Evolutionary conservation across 2,113 vertebrate genomes (phyloP).

Genomic region (Hepsetus odoe): DNA sequence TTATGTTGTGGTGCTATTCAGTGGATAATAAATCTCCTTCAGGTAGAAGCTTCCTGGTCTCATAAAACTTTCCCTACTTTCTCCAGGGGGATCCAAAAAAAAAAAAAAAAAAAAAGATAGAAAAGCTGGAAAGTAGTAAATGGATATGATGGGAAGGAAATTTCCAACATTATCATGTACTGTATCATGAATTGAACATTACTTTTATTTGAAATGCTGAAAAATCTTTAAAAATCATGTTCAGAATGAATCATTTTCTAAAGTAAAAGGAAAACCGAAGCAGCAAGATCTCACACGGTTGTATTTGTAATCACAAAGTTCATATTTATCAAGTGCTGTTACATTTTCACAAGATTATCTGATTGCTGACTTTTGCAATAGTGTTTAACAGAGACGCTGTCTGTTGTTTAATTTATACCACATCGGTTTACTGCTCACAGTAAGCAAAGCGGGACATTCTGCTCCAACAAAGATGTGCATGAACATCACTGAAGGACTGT

Average conservation of each 20-base stretch:
- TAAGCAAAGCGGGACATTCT: neutral
- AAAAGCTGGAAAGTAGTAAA: no score
- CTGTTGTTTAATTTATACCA: constrained; percentile 13
- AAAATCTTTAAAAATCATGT: no score
- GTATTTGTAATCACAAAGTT: no score
- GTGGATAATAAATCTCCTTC: neutral
- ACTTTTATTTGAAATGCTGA: no score
- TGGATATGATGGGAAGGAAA: neutral
- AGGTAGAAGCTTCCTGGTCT: neutral
- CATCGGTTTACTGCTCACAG: neutral
- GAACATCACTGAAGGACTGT: constrained; percentile 14
- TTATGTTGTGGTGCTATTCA: neutral
- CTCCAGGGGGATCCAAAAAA: neutral
- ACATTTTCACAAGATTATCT: no score
- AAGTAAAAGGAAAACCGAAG: no score
- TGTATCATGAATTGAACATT: no score
- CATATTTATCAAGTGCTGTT: no score
- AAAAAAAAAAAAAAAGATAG: no score
- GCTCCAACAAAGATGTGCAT: neutral
- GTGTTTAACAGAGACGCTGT: neutral
- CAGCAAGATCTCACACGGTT: no score
- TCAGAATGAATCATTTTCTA: no score
- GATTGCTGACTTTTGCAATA: neutral
- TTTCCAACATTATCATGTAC: no score
- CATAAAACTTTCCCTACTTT: neutral